Evolutionary conservation across 2,888 invertebrate species (phyloP).

Genomic region (Salpingus planirostris): DNA sequence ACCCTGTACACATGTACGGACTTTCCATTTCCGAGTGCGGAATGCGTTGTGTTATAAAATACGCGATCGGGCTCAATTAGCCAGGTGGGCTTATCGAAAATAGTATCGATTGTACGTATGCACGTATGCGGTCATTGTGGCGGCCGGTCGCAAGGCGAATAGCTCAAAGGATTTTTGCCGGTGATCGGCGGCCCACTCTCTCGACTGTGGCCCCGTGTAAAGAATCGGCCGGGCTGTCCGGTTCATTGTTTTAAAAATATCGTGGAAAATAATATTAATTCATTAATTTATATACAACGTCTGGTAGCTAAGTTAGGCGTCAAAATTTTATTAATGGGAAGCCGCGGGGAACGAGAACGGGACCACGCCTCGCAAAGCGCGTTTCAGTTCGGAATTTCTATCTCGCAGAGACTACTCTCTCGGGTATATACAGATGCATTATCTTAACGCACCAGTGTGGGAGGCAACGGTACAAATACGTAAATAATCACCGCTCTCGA

Average conservation of each 20-base stretch:
- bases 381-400: conserved; percentile 27
- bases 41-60: no score
- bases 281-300: conserved; percentile 40
- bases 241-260: conserved; percentile 8
- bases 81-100: no score
- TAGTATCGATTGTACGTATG: no score
- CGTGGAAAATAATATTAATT: conserved; percentile 29
- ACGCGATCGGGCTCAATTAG: no score
- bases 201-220: no score
- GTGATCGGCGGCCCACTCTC: no score
- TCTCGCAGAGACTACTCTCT: conserved; percentile 25
- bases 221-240: no score
- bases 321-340: conserved; percentile 40
- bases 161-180: no score
- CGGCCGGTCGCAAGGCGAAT: no score
- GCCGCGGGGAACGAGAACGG: conserved; percentile 28
- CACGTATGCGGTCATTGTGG: no score
- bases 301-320: conserved; percentile 38
- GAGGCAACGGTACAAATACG: conserved; percentile 22
- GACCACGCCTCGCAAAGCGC: conserved; percentile 30
- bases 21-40: no score
- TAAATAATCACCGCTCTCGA: conserved; percentile 22
- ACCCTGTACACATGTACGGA: no score
- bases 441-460: conserved; percentile 21
- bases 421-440: conserved; percentile 29